Evolutionary conservation across 2,888 invertebrate species (phyloP).

Genomic region (Zele albiditarsus): DNA sequence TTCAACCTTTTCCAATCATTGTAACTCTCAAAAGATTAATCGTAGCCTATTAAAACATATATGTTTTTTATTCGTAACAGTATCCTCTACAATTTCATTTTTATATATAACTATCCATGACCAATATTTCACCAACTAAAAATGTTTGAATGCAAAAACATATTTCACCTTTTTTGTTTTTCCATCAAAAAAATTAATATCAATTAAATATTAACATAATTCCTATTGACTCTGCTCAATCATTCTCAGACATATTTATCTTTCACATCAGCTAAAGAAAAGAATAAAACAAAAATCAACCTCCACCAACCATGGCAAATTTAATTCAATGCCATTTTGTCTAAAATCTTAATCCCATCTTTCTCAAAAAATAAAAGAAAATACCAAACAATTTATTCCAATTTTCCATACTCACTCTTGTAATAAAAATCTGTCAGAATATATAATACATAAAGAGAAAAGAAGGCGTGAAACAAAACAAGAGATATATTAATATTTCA

Average conservation of each 20-base stretch:
- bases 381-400: background rate
- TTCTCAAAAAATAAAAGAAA: background rate
- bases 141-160: too few species aligned
- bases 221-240: background rate
- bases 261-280: background rate
- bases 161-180: too few species aligned
- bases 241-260: background rate
- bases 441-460: background rate
- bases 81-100: too few species aligned
- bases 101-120: too few species aligned
- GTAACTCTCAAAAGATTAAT: too few species aligned
- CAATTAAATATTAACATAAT: background rate
- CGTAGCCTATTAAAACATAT: too few species aligned
- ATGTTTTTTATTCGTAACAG: too few species aligned
- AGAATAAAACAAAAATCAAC: background rate
- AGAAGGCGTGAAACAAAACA: background rate
- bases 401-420: background rate
- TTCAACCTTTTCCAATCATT: too few species aligned
- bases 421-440: background rate
- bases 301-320: background rate
- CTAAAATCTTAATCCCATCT: background rate
- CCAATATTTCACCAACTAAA: too few species aligned
- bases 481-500: background rate
- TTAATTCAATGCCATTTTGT: background rate
- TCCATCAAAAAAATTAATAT: background rate